Evolutionary conservation across 2,888 invertebrate genomes (phyloP), one percentile per base, ranked within the genome.

Genomic region (Acleris literana): DNA sequence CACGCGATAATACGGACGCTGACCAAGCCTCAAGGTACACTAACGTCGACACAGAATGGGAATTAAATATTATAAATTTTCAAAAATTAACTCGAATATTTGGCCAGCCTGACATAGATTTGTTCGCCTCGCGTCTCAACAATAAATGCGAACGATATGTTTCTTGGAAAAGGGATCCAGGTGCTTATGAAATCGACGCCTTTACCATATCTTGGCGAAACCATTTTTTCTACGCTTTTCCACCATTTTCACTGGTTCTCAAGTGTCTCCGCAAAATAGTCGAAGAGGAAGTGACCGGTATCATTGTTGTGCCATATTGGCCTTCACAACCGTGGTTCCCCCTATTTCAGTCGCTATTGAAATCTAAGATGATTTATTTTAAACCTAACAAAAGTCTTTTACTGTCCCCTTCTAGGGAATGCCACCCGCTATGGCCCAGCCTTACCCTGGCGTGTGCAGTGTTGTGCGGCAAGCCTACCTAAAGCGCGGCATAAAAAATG

Each of bases 391-490:
- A 59, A 49, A 49, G 17, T 6, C 33, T 59, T 33, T 39, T 59
- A 20, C 49, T 59, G 7, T 59, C 49, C 29, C 58, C 58, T 59
- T 55, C 11, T 39, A 55, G 54, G n/a, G 18, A 3, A 39, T 55
- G 11, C 4, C 54, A 55, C 9, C 54, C 54, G 17, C 18, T 55
- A 39, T 55, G 54, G 54, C 54, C 39, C 54, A 55, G 39, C 39
- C 54, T 55, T 55, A 55, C 54, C 54, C 54, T 59, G 57, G 57
- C 57, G 57, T 57, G 57, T 17, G 48, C 57, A 46, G 29, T 39
- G 6, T 59, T 59, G 20, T 59, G 16, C 59, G 59, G 49, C 39
- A 51, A 51, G 59, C 59, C 16, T 51, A 39, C 51, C 1, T 39
- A 16, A 51, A 51, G 5, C 59, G n/a, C 13, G 33, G 33, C 16